Base-by-base conservation (phyloP, 2,113 vertebrate genomes). In the Paradoxurus hermaphroditus region DNA sequence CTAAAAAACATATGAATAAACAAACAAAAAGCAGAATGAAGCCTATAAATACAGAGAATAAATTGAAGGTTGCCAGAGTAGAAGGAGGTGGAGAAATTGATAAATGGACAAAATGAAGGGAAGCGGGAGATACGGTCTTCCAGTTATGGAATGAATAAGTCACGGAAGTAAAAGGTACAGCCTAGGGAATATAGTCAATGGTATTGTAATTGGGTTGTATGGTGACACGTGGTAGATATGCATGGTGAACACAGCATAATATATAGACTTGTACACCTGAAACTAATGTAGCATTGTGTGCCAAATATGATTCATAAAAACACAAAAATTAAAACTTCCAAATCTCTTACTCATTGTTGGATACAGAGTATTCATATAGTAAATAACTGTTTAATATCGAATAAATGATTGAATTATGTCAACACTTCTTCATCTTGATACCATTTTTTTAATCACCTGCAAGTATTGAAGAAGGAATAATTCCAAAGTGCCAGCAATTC, bases 401-500 rank as follows among this genome's bases (percentile, higher is more conserved):
- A 41, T 95, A 25, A 73, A 95, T 88, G 49, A 16, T 86, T 86
- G 59, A 70, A 89, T 81, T 94, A 78, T 11, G 29, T 79, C 44
- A 65, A 11, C 53, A 49, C 18, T 68, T 93, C 70, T 94, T 41
- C 65, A 19, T 79, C 25, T 59, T 67, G 39, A 79, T 87, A 83
- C 41, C 46, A 41, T 84, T 96, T 96, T 91, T 96, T 34, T 1
- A 84, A 87, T 94, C n/a, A 78, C 23, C 53, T 94, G 10, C 25
- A n/a, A 94, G 4, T 44, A 68, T 79, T 92, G 90, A 91, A 85
- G 73, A 92, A 94, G 82, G 83, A 65, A 29, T 83, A 62, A 94
- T 59, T 67, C 39, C 46, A 79, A 86, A 93, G 21, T 85, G 16
- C 41, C 16, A 53, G 9, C 75, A 88, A 75, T 83, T 92, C 82